These are phyloP conservation scores for Tichodroma muraria DNA, from an alignment of 2,113 vertebrate genomes.

Conservation along the genomic window DNA sequence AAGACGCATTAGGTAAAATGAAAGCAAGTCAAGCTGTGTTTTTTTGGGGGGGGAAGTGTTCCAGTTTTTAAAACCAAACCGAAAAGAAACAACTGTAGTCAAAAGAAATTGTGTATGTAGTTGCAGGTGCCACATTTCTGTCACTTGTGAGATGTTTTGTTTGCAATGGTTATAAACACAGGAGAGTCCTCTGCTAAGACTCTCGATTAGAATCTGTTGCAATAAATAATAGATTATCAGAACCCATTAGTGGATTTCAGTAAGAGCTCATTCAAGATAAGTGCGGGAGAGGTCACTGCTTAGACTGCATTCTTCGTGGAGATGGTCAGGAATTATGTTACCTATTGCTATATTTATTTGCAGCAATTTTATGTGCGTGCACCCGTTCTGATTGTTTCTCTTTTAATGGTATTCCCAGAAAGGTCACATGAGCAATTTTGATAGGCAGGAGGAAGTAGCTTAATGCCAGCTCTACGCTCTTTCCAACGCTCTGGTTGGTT, in stretches of 20 bases:
- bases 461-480: neutral
- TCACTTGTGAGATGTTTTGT: conserved; percentile 17
- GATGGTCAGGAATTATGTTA: conserved; percentile 31
- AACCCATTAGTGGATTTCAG: conserved; percentile 66
- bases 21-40: neutral
- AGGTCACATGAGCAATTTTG: neutral
- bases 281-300: conserved; percentile 43
- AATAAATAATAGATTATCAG: conserved; percentile 72
- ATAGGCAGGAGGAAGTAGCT: neutral
- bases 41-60: neutral
- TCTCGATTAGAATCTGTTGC: conserved; percentile 35
- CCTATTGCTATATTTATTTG: conserved; percentile 6
- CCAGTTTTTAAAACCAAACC: neutral
- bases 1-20: neutral
- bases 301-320: conserved; percentile 19
- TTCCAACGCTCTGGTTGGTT: neutral
- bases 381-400: neutral
- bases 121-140: neutral
- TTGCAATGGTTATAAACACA: conserved; percentile 24
- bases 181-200: conserved; percentile 16
- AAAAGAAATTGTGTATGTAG: neutral
- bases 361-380: neutral
- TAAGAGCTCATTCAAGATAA: conserved; percentile 50
- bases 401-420: conserved; percentile 26
- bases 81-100: neutral